Conservation (phyloP, 2,888 invertebrate genomes). For the Campoplex nolae region DNA sequence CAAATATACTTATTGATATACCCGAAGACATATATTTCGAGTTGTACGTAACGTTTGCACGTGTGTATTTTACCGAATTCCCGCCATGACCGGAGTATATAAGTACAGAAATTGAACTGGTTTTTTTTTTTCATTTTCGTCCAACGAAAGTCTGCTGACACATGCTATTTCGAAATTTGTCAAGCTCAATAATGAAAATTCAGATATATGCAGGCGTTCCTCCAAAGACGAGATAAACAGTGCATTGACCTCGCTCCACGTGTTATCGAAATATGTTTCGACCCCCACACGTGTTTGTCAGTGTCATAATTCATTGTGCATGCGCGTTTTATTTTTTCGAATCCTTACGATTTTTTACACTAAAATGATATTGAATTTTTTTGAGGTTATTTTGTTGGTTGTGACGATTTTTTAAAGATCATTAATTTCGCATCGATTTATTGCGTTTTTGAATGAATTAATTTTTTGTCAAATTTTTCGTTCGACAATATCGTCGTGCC, state of each 20-base stretch:
- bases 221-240: conserved; percentile 33
- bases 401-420: neutral
- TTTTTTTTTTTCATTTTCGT: neutral
- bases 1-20: no score
- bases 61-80: neutral
- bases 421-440: neutral
- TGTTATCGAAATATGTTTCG: conserved; percentile 51
- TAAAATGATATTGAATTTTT: neutral
- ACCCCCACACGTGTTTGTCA: conserved; percentile 34
- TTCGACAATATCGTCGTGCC: neutral
- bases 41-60: neutral
- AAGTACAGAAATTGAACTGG: neutral
- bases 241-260: conserved; percentile 56
- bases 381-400: neutral
- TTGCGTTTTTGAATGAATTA: neutral
- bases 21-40: no score
- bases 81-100: neutral
- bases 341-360: neutral
- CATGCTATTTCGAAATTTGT: conserved; percentile 49
- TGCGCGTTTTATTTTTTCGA: neutral
- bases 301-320: conserved; percentile 18
- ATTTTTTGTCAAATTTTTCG: neutral
- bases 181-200: conserved; percentile 54
- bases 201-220: conserved; percentile 53
- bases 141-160: neutral